phyloP scores from a whole-genome alignment of 1,140 invertebrate species.

The Heliconius melpomene region DNA sequence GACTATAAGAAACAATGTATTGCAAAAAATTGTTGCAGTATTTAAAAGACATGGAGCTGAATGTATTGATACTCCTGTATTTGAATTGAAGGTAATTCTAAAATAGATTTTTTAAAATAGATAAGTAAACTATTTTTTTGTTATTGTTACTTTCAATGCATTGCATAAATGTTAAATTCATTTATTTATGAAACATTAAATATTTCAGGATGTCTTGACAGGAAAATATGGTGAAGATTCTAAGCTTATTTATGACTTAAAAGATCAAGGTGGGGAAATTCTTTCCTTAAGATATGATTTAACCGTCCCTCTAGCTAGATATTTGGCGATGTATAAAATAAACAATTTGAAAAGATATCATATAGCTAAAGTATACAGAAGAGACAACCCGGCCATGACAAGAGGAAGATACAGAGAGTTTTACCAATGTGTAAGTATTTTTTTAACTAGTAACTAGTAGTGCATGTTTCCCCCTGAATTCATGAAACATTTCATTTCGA shows the following conservation, averaged over 20 bases:
- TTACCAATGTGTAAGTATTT: constrained; percentile 97
- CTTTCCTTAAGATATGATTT: constrained; percentile 94
- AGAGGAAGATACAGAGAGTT: constrained; percentile 98
- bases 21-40: constrained; percentile 93
- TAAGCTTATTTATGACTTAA: constrained; percentile 98
- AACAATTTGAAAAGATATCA: constrained; percentile 96
- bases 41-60: constrained; percentile 99
- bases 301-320: constrained; percentile 98
- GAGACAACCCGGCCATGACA: constrained; percentile 98
- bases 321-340: constrained; percentile 99
- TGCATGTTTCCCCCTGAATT: too few relatives aligned
- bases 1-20: constrained; percentile 93
- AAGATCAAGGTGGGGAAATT: constrained; percentile 99
- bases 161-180: too few relatives aligned
- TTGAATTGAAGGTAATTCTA: constrained; percentile 94
- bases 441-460: background rate
- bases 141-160: too few relatives aligned
- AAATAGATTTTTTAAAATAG: background rate
- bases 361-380: constrained; percentile 97
- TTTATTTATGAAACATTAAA: background rate
- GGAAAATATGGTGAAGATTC: constrained; percentile 99
- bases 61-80: constrained; percentile 99
- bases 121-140: too few relatives aligned
- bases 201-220: constrained; percentile 94
- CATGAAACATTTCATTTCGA: too few relatives aligned